Evolutionary conservation across 2,113 vertebrate genomes (phyloP), one percentile per base, ranked within the genome.

Genomic region (Epinephelus cyanopodus): DNA sequence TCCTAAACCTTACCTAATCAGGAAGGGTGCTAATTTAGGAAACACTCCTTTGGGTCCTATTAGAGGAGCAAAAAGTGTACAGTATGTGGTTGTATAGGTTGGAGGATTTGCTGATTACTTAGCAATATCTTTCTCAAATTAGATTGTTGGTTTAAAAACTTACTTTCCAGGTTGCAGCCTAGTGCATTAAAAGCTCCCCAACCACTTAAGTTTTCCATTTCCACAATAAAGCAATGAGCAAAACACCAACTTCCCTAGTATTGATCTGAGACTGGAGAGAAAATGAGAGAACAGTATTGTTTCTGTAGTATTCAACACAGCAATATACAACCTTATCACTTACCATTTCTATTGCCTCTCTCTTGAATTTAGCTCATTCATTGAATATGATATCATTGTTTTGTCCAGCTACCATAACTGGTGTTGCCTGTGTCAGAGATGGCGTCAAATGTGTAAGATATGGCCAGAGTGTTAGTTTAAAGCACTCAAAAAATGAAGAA

Each of bases 221-320:
- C 27, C 56, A 52, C 47, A 82, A 47, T 42, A 78, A 72, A 48
- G 65, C 77, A 67, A 52, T 39, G 29, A 73, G 61, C 71, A 58
- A 47, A 39, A 37, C 42, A 52, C 37, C 47, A 47, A 47, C 29
- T 42, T 39, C 45, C 69, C 56, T 11, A 25, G 15, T 52, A 75
- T 71, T 78, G 86, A 73, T 83, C 69, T 23, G 7, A 27, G 33
- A 77, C 77, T 23, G 52, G 74, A 76, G 47, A 86, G 65, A 33
- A 81, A 72, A 89, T 47, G 42, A 67, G 66, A 47, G 37, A 39
- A 48, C 68, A 78, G 64, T n/a, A 50, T 67, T 78, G 60, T 78
- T 79, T 63, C 79, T 75, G 87, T 74, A 67, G 50, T 53, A 62
- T 62, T 86, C 77, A 77, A 56, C 62, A 57, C 48, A 25, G 77